Evolutionary conservation across 64 coral and sea anemone genomes (phyloP), one percentile per base, ranked within the genome.

Genomic region (Trachythela sp.): DNA sequence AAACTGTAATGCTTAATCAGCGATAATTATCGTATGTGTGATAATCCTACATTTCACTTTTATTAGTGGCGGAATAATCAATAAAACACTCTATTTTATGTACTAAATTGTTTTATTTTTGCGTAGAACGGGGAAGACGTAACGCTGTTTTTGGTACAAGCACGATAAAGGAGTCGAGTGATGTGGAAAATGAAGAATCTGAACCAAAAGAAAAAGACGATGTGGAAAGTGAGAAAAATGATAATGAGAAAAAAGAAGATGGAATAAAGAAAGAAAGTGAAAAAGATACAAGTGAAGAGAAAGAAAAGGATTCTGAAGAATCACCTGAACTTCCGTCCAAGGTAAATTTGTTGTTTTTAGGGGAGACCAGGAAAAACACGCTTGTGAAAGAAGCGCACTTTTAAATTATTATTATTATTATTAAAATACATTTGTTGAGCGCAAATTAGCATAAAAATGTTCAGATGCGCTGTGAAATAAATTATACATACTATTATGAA

Each of bases 301-400:
- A 91, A 27, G 92, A 94, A 52, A 85, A 87, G 34, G 90, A 76
- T 58, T 56, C 84, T 11, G 88, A 89, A 87, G 91, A 72, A 39
- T 49, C 75, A 80, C 37, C 37, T 36, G 75, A 80, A 80, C 37
- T 80, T 17, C 75, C 26, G 8, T 13, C 15, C 30, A 80, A 37
- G 33, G 75, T 80, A 80, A 22, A 9, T 35, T 17, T 80, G 31
- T 35, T 35, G 10, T 72, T 14, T 72, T 1, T 0, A n/a, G n/a
- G n/a, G n/a, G n/a, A n/a, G n/a, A n/a, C n/a, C n/a, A n/a, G n/a
- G n/a, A n/a, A n/a, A n/a, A n/a, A n/a, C n/a, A n/a, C n/a, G n/a
- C n/a, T n/a, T n/a, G n/a, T n/a, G n/a, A n/a, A n/a, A n/a, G n/a
- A n/a, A n/a, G n/a, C n/a, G n/a, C n/a, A n/a, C n/a, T n/a, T n/a